phyloP scores from a whole-genome alignment of 2,888 invertebrate species.

The Torymus auratus region DNA sequence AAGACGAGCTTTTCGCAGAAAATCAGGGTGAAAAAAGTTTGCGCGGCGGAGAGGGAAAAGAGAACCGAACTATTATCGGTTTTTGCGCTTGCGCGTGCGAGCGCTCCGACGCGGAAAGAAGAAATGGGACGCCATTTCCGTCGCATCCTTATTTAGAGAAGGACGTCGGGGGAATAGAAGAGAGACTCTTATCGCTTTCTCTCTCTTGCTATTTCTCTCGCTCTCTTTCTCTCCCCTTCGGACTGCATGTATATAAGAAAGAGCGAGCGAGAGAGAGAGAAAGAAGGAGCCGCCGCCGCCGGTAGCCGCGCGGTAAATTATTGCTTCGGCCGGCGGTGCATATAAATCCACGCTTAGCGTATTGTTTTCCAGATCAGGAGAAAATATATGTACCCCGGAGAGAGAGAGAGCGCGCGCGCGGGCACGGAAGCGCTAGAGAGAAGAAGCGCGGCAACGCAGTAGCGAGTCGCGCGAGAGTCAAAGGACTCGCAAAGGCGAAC shows the following conservation, averaged over 20 bases:
- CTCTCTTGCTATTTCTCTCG: slow-evolving; percentile 49
- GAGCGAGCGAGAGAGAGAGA: slow-evolving; percentile 39
- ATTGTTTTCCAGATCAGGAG: slow-evolving; percentile 77
- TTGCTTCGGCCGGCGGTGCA: slow-evolving; percentile 71
- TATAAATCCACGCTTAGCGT: slow-evolving; percentile 75
- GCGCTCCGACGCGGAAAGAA: slow-evolving; percentile 61
- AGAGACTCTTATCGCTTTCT: slow-evolving; percentile 25
- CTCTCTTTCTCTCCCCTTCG: neutral
- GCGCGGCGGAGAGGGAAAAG: neutral
- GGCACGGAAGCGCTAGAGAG: slow-evolving; percentile 31
- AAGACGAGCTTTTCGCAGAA: slow-evolving; percentile 42
- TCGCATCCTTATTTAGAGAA: slow-evolving; percentile 74
- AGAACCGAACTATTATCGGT: slow-evolving; percentile 51
- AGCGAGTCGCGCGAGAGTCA: slow-evolving; percentile 28
- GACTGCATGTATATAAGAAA: neutral
- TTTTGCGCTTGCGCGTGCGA: slow-evolving; percentile 32
- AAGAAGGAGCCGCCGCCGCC: neutral
- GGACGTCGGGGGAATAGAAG: slow-evolving; percentile 65
- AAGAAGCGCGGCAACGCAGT: neutral
- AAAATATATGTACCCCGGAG: slow-evolving; percentile 72
- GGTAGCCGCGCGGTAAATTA: slow-evolving; percentile 69
- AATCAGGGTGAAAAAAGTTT: slow-evolving; percentile 16
- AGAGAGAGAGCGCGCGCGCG: slow-evolving; percentile 33
- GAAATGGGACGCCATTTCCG: slow-evolving; percentile 72
- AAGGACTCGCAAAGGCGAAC: slow-evolving; percentile 58